These are phyloP conservation scores for Agonopterix alstromeriana DNA, from an alignment of 2,888 invertebrate species.

Conservation along the genomic window DNA sequence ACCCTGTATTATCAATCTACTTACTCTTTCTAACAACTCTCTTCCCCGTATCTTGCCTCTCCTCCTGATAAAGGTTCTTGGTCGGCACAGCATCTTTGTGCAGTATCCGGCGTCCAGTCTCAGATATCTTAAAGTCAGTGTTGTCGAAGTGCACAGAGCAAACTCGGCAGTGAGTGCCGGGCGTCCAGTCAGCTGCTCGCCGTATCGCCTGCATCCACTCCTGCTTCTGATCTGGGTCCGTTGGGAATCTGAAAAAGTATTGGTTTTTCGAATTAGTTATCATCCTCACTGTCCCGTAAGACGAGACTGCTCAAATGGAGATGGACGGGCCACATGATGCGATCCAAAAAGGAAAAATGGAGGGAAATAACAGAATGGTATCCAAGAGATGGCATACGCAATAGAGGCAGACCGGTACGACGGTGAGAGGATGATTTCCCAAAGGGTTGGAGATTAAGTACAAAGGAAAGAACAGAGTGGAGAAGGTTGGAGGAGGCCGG, in stretches of 20 bases:
- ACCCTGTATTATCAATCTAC: too few species aligned
- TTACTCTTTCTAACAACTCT: slow-evolving; percentile 1
- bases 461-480: too few species aligned
- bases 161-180: slow-evolving; percentile 8
- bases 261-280: background rate
- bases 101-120: slow-evolving; percentile 7
- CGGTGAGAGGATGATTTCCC: too few species aligned
- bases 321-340: too few species aligned
- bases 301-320: too few species aligned
- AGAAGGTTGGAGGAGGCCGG: too few species aligned
- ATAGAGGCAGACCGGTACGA: too few species aligned
- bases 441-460: too few species aligned
- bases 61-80: slow-evolving; percentile 7
- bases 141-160: slow-evolving; percentile 10
- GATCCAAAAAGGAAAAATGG: too few species aligned
- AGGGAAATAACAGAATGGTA: too few species aligned
- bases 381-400: too few species aligned
- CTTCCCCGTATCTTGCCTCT: background rate
- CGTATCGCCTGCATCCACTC: slow-evolving; percentile 8
- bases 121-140: slow-evolving; percentile 9
- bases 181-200: slow-evolving; percentile 5
- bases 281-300: too few species aligned
- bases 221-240: slow-evolving; percentile 5
- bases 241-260: slow-evolving; percentile 6
- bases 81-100: slow-evolving; percentile 8